Percentiles rank a stretch among this genome's conserved stretches.
phyloP scores from a whole-genome alignment of 1,140 invertebrate genomes.

The Neodiprion fabricii region DNA sequence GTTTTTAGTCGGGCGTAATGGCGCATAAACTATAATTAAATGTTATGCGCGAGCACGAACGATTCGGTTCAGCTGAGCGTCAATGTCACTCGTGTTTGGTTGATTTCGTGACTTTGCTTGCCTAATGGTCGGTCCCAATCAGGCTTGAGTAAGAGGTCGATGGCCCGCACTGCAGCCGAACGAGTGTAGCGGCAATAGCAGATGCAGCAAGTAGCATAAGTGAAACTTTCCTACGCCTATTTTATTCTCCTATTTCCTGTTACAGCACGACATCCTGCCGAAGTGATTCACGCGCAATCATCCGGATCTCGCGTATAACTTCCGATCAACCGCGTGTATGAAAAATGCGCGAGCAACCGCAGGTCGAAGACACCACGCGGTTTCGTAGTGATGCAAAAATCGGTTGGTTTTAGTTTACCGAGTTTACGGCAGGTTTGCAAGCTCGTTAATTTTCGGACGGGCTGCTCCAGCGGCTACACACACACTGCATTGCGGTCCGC shows the following conservation, averaged over 20 bases:
- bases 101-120: background rate
- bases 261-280: too few species aligned
- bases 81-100: background rate
- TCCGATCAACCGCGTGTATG: too few species aligned
- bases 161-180: too few species aligned
- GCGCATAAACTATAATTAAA: background rate
- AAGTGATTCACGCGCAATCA: too few species aligned
- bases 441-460: conserved; percentile 45
- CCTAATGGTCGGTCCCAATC: too few species aligned
- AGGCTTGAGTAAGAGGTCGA: too few species aligned
- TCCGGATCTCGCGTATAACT: too few species aligned
- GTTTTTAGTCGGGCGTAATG: background rate
- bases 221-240: too few species aligned
- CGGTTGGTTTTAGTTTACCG: conserved; percentile 43
- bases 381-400: conserved; percentile 28
- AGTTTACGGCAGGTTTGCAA: conserved; percentile 41
- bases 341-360: too few species aligned
- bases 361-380: background rate
- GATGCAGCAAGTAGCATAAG: too few species aligned
- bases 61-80: conserved; percentile 1
- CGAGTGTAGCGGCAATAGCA: too few species aligned
- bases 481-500: conserved; percentile 10
- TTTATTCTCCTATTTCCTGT: too few species aligned
- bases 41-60: conserved; percentile 1
- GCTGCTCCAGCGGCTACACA: conserved; percentile 27